Evolutionary conservation across 2,113 vertebrate genomes (phyloP).

Genomic region (Melanerpes formicivorus): DNA sequence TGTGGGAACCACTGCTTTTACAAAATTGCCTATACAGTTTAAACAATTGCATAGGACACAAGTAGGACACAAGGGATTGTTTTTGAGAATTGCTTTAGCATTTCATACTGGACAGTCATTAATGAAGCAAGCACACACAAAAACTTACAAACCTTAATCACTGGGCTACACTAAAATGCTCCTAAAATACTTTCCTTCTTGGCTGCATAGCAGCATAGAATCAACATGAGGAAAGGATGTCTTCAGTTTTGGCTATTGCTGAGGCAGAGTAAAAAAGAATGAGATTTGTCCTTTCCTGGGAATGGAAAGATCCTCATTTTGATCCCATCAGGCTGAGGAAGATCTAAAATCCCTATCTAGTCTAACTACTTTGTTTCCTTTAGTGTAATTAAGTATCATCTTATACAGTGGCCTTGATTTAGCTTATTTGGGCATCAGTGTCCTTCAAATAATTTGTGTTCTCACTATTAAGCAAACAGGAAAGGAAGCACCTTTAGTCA

Average conservation of each 20-base stretch:
- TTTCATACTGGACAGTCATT: background rate
- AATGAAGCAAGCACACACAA: background rate
- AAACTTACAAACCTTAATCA: background rate
- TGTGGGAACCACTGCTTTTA: background rate
- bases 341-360: background rate
- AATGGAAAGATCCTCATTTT: background rate
- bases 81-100: background rate
- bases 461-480: background rate
- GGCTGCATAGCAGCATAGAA: background rate
- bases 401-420: background rate
- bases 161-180: background rate
- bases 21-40: background rate
- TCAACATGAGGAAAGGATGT: background rate
- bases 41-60: background rate
- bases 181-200: background rate
- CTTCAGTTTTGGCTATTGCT: background rate
- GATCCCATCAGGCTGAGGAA: background rate
- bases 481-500: background rate
- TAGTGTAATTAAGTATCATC: background rate
- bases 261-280: background rate
- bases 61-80: background rate
- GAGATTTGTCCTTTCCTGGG: background rate
- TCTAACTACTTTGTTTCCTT: background rate
- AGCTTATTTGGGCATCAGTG: background rate
- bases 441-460: background rate